These are phyloP conservation scores for Talpa occidentalis DNA, from an alignment of 2,113 vertebrate species.

Conservation along the genomic window DNA sequence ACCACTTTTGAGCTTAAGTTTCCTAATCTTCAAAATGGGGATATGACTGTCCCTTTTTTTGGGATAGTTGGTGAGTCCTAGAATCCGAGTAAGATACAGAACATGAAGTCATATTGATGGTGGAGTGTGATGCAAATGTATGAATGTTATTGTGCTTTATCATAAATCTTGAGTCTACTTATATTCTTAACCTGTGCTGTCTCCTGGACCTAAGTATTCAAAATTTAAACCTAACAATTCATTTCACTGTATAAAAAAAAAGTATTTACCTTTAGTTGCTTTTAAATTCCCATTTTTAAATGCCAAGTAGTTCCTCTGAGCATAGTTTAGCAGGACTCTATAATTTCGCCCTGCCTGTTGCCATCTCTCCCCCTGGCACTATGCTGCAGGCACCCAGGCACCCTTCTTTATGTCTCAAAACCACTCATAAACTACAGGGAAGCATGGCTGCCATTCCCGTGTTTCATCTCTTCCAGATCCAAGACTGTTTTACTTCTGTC, in stretches of 20 bases:
- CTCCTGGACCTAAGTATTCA: not conserved
- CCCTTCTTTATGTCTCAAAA: not conserved
- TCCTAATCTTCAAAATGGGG: not conserved
- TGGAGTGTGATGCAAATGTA: not conserved
- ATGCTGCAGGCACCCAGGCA: fast-evolving
- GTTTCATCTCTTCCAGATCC: not conserved
- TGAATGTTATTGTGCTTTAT: not conserved
- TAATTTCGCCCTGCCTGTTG: not conserved
- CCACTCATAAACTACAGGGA: not conserved
- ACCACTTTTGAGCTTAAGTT: not conserved
- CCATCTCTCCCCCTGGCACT: not conserved
- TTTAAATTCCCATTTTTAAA: not conserved
- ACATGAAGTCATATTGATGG: not conserved
- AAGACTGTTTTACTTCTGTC: not conserved
- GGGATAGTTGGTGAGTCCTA: not conserved
- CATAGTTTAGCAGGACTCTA: not conserved
- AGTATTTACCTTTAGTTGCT: not conserved
- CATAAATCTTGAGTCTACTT: not conserved
- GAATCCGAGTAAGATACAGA: not conserved
- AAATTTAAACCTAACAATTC: not conserved
- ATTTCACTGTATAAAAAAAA: not conserved
- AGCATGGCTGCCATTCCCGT: not conserved
- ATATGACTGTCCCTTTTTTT: not conserved
- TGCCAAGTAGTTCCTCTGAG: not conserved
- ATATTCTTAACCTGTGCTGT: not conserved